Percentiles rank a stretch among this genome's conserved stretches.
These are phyloP conservation scores for Danio kyathit DNA, from an alignment of 2,797 vertebrate genomes.

Conservation along the genomic window DNA sequence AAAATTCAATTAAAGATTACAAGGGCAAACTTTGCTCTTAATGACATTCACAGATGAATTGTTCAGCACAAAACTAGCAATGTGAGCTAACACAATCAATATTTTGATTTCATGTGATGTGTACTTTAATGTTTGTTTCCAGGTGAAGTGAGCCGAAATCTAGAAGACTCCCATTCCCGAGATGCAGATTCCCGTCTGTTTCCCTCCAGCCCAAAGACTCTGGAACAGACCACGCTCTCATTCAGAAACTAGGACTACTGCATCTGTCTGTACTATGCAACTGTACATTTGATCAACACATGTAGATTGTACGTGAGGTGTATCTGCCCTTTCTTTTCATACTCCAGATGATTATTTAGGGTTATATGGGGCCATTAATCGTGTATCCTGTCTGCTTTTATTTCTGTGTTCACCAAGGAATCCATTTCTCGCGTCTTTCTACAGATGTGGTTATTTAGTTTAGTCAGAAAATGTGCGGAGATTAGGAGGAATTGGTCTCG, in stretches of 20 bases:
- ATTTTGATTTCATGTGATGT: no score
- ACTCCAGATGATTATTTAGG: conserved; percentile 73
- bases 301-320: conserved; percentile 85
- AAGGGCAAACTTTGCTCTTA: no score
- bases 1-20: no score
- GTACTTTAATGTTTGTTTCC: conserved; percentile 24
- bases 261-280: conserved; percentile 95
- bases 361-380: conserved; percentile 84
- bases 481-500: conserved; percentile 27
- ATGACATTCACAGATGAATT: no score
- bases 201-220: conserved; percentile 89
- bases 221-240: conserved; percentile 58
- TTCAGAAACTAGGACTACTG: conserved; percentile 71
- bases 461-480: background rate
- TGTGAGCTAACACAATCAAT: no score
- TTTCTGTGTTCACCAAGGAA: conserved; percentile 74
- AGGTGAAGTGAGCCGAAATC: conserved; percentile 65
- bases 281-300: conserved; percentile 89
- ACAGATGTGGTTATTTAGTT: conserved; percentile 16
- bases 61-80: no score
- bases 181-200: conserved; percentile 19
- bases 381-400: conserved; percentile 64
- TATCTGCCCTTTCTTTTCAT: conserved; percentile 87
- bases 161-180: conserved; percentile 35
- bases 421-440: conserved; percentile 66